Conservation (phyloP, 2,113 vertebrate species). For the Microtus richardsoni region DNA sequence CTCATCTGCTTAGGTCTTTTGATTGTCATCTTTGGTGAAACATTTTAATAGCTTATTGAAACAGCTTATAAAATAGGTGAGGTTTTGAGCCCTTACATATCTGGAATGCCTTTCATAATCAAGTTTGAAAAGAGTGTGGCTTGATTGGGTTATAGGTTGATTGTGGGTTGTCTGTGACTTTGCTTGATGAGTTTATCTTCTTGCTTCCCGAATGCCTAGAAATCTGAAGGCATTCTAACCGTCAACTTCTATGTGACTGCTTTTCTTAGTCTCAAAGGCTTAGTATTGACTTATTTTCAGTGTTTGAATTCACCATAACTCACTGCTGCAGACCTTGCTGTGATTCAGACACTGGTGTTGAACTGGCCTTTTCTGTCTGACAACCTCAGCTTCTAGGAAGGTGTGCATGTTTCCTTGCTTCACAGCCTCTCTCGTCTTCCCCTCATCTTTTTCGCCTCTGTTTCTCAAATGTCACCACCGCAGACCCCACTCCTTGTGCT, state of each 20-base stretch:
- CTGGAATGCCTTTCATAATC: constrained; percentile 6
- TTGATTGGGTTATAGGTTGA: not conserved
- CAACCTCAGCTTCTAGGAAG: not conserved
- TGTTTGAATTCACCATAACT: not conserved
- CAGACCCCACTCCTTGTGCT: not conserved
- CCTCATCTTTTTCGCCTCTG: no score
- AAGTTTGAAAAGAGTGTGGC: not conserved
- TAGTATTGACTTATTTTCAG: not conserved
- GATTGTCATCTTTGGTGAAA: not conserved
- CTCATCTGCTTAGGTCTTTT: not conserved
- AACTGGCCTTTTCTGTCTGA: not conserved
- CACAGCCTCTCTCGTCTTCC: no score
- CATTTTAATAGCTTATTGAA: constrained; percentile 5
- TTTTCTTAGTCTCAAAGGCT: not conserved
- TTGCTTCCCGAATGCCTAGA: not conserved
- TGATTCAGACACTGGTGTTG: constrained; percentile 18
- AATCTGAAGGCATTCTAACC: not conserved
- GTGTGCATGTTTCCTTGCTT: not conserved
- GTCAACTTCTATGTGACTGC: not conserved
- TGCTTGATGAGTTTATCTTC: constrained; percentile 15
- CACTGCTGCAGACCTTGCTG: not conserved
- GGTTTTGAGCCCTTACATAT: not conserved
- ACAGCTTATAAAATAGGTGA: not conserved
- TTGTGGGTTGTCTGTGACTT: not conserved
- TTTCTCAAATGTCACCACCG: not conserved